Evolutionary conservation across 1,140 invertebrate species (phyloP), one percentile per base, ranked within the genome.

Genomic region (Sitophilus oryzae): DNA sequence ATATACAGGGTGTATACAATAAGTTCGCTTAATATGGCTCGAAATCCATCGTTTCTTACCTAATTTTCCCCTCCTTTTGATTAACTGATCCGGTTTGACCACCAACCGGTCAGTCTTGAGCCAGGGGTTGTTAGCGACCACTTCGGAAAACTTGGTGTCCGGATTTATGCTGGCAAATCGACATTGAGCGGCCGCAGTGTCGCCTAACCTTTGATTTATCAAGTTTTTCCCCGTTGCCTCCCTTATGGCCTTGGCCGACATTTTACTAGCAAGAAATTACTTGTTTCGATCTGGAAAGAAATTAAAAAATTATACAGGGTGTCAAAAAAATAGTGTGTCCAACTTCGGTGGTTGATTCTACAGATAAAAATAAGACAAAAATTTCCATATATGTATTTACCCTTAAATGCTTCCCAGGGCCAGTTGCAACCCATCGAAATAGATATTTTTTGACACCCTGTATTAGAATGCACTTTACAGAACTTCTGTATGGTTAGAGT

Each of bases 31-130:
- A n/a, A n/a, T n/a, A n/a, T n/a, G n/a, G n/a, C n/a, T n/a, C n/a
- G n/a, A 48, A 53, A 44, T 16, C 38, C 8, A 6, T 6, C 14
- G 38, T 30, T 6, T 14, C 55, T 57, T 19, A 67, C 95, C 95
- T 16, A 99, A 81, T 72, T 99, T 99, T 40, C 96, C 96, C 47
- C 96, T 82, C 19, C 96, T 78, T 74, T 99, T 99, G 65, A 99
- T 99, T 69, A 99, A 77, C 76, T 99, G 96, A 78, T 99, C 96
- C 0, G 96, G 96, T 72, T 99, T 99, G 2, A 96, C 95, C 4
- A 99, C 96, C 44, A 98, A 75, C 74, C 75, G 77, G 76, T 91
- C 84, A 41, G 79, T 83, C 58, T 81, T 76, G 9, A 99, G 79
- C 96, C 96, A 99, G 18, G 91, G 88, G 70, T 96, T 80, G 45